Base-by-base conservation (phyloP, 2,113 vertebrate genomes). In the Chaetorhynchus papuensis region DNA sequence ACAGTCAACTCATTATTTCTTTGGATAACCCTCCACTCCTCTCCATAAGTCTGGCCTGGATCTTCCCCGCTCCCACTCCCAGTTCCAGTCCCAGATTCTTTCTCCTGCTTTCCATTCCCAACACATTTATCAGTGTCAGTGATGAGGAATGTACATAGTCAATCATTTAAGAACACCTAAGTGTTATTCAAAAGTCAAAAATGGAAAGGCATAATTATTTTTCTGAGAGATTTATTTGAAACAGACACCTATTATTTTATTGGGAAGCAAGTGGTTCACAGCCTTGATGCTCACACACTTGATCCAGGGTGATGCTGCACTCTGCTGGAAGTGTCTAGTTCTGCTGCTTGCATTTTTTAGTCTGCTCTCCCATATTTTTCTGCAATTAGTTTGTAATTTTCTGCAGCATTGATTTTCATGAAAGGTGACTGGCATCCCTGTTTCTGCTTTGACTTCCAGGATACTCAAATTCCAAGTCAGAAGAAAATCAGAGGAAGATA, bases 241-340 rank as follows among this genome's bases (percentile, higher is more conserved):
- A 9, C 12, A 15, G 47, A 61, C 7, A 18, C 7, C 26, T 69
- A 22, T 10, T 69, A 69, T 13, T 89, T 80, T 37, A 45, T n/a
- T 2, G 1, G 24, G 31, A 71, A 20, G 53, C 41, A 60, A 89
- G 24, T 0, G 0, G 20, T 45, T 88, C 37, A 28, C 31, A 41
- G 52, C 31, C 5, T 2, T 11, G 0, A 0, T 7, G 47, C 42
- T 72, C 28, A 8, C 63, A 57, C 45, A 7, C 12, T 22, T 91
- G 57, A 1, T 37, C 60, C 56, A 45, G 84, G 83, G 39, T 15
- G 60, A 75, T 97, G 90, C 96, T 97, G 94, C 97, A n/a, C 96
- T 92, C 97, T 97, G 78, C 96, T 96, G 97, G 96, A 87, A 47
- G 37, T 3, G 8, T 22, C 41, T 16, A 35, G 74, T 41, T 92